Percentiles rank a stretch among this genome's conserved stretches.
Evolutionary conservation across 2,797 vertebrate genomes (phyloP).

Genomic region (Amniataba percoides): DNA sequence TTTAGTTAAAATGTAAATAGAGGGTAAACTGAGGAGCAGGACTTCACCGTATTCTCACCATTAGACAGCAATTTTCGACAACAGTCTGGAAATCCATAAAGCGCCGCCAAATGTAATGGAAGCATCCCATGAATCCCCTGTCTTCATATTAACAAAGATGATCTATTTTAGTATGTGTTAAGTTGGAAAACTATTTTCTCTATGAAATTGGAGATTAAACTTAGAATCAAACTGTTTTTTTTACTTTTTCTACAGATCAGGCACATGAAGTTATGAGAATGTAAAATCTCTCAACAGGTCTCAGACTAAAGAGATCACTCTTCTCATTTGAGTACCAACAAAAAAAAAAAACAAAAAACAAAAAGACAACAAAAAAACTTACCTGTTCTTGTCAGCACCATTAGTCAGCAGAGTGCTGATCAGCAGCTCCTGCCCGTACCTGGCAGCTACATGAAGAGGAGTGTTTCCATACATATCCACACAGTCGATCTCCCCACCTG

Average conservation of each 20-base stretch:
- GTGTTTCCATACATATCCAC: slow-evolving; percentile 93
- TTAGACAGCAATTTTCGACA: slow-evolving; percentile 96
- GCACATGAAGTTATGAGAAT: no score
- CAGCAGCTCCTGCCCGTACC: slow-evolving; percentile 95
- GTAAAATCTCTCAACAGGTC: no score
- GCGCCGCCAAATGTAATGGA: slow-evolving; percentile 93
- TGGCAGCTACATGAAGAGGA: slow-evolving; percentile 95
- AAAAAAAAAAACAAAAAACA: background rate
- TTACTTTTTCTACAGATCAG: background rate
- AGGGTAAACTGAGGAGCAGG: background rate
- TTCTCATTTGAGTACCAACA: no score
- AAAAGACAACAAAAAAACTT: background rate
- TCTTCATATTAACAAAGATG: slow-evolving; percentile 75
- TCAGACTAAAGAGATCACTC: no score
- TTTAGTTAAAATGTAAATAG: background rate
- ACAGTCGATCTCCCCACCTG: slow-evolving; percentile 95
- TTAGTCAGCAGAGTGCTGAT: slow-evolving; percentile 96
- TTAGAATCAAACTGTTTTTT: background rate
- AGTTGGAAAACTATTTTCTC: background rate
- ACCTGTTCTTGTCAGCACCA: slow-evolving; percentile 93
- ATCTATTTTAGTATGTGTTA: background rate
- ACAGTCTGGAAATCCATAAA: slow-evolving; percentile 96
- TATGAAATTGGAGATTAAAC: background rate
- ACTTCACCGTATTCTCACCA: slow-evolving; percentile 79
- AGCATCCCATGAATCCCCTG: slow-evolving; percentile 95